phyloP scores from a whole-genome alignment of 1,140 invertebrate species.

The Drosophila elegans region DNA sequence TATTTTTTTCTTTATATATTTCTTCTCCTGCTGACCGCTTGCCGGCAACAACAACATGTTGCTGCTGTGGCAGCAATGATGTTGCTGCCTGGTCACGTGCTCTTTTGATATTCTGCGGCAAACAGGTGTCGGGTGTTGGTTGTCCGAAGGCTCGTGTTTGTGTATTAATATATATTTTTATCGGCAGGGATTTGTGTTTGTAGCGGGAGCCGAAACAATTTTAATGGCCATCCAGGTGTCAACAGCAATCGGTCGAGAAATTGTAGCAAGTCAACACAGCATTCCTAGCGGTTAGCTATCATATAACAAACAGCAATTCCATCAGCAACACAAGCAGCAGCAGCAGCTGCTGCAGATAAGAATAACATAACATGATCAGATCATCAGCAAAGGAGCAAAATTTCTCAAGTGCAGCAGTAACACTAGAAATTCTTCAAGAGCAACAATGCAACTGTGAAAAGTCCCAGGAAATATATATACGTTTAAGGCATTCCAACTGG shows the following conservation, averaged over 20 bases:
- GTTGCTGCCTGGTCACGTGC: conserved; percentile 60
- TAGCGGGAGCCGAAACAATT: conserved; percentile 8
- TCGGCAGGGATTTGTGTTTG: neutral
- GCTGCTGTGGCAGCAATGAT: conserved; percentile 9
- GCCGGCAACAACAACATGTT: conserved; percentile 10
- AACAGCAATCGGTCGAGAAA: conserved; percentile 5
- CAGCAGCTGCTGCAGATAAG: conserved; percentile 36
- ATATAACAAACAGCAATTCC: conserved; percentile 33
- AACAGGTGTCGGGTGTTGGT: conserved; percentile 28
- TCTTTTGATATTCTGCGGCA: conserved; percentile 41
- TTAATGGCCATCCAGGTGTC: conserved; percentile 7
- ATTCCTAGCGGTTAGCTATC: conserved; percentile 28
- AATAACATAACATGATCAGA: conserved; percentile 29
- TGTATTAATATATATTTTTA: conserved; percentile 1
- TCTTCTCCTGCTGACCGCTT: neutral
- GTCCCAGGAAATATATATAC: conserved; percentile 6
- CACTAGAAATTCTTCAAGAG: conserved; percentile 23
- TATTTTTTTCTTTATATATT: too few species aligned
- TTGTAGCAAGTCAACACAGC: conserved; percentile 11
- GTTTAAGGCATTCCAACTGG: conserved; percentile 9
- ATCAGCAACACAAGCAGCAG: conserved; percentile 16
- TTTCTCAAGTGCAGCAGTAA: conserved; percentile 41
- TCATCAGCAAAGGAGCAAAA: conserved; percentile 17
- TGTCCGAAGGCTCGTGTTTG: neutral
- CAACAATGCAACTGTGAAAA: conserved; percentile 15